Base-by-base conservation (phyloP, 1,140 invertebrate species). In the Hylaeus volcanicus region DNA sequence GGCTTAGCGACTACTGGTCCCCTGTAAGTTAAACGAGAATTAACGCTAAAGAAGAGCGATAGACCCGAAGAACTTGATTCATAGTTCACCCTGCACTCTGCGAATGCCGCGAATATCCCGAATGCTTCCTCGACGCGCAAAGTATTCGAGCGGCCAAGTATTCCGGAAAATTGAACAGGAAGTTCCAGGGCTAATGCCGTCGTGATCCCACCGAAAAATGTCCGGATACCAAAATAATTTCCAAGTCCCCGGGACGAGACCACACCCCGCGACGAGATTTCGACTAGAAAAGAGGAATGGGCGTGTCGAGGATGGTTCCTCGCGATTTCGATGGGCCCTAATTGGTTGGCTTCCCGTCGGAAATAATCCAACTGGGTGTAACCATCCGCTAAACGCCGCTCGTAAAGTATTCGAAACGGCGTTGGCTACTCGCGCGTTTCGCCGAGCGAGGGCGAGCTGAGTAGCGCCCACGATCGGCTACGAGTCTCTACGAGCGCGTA, bases 361-460 rank as follows among this genome's bases (percentile, higher is more conserved):
- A 93, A 93, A 93, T 93, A 92, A 91, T 92, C 86, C 81, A 72
- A 79, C 84, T 88, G 88, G 89, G 89, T 90, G 90, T 90, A 88
- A 89, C 89, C 90, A 71, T 37, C 26, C 86, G 83, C 84, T 77
- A 83, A 79, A 87, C 83, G 86, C 69, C 82, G 84, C 78, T 86
- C 85, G 81, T 87, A 85, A 81, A 87, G 61, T 82, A 72, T 82
- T 74, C 61, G 70, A 60, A 48, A 85, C 75, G 41, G 15, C n/a
- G 74, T 51, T 60, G 68, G 65, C 37, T 64, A 60, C 73, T 65
- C 58, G 66, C 41, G 76, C 58, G 64, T 85, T 64, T 53, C 45
- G 55, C 12, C 81, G 76, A 65, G 64, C 70, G 65, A 75, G 73
- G 66, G 58, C 48, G 69, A 68, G 71, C 41, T 26, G 74, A 78